Percentiles rank a stretch among this genome's conserved stretches.
These are phyloP conservation scores for Habropoda laboriosa DNA, from an alignment of 1,140 invertebrate genomes.

Conservation along the genomic window DNA sequence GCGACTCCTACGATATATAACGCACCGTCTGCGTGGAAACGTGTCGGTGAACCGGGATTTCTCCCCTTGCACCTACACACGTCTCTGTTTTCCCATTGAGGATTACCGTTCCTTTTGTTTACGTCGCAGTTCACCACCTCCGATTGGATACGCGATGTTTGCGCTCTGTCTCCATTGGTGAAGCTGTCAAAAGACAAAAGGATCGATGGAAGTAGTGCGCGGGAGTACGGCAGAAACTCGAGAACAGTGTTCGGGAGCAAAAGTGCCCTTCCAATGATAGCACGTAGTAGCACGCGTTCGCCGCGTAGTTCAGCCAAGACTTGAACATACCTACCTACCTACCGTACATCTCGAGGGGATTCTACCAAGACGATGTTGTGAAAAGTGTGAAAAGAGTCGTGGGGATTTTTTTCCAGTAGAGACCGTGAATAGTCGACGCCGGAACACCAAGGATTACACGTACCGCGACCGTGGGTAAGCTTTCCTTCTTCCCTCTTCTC, in stretches of 20 bases:
- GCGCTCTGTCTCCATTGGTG: not conserved
- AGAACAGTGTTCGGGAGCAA: slow-evolving; percentile 9
- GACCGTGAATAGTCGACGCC: not conserved
- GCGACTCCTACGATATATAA: too few relatives aligned
- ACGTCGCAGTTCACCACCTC: too few relatives aligned
- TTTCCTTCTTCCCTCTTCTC: not conserved
- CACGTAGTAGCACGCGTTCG: slow-evolving; percentile 50
- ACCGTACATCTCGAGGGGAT: not conserved
- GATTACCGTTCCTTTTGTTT: too few relatives aligned
- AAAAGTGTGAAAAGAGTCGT: slow-evolving; percentile 42
- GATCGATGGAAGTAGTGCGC: slow-evolving; percentile 45
- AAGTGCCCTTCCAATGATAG: slow-evolving; percentile 42
- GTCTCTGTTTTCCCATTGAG: too few relatives aligned
- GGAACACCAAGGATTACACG: not conserved
- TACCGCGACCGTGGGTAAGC: slow-evolving; percentile 1
- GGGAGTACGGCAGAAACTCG: slow-evolving; percentile 23
- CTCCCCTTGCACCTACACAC: too few relatives aligned
- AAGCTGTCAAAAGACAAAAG: not conserved
- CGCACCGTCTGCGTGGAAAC: too few relatives aligned
- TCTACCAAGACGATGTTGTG: slow-evolving; percentile 25
- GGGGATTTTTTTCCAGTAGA: not conserved
- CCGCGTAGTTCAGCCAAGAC: not conserved
- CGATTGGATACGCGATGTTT: not conserved
- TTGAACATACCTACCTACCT: too few relatives aligned
- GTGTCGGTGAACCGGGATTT: too few relatives aligned